phyloP scores from a whole-genome alignment of 2,888 invertebrate species.

The Leptinotarsa juncta region DNA sequence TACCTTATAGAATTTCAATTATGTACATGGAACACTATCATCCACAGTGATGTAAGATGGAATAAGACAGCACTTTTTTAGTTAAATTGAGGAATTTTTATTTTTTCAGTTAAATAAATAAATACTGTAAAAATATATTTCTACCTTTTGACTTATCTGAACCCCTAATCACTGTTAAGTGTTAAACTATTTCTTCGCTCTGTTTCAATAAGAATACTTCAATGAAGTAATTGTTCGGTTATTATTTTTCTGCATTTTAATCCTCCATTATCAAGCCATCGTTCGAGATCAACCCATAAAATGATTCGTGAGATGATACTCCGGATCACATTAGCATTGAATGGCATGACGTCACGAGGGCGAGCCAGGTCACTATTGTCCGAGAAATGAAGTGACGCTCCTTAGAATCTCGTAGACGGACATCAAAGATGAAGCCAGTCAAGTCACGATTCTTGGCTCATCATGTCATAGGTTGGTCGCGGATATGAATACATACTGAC shows the following conservation, averaged over 20 bases:
- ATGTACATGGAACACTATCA: too few relatives aligned
- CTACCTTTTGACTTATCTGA: too few relatives aligned
- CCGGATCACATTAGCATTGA: constrained; percentile 64
- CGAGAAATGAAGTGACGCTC: constrained; percentile 55
- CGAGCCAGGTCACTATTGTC: constrained; percentile 65
- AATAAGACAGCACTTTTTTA: too few relatives aligned
- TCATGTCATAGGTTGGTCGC: constrained; percentile 32
- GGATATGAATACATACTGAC: constrained; percentile 17
- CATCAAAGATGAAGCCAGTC: constrained; percentile 34
- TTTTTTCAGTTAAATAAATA: too few relatives aligned
- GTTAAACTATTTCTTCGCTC: too few relatives aligned
- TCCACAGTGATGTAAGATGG: too few relatives aligned
- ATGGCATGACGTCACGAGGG: constrained; percentile 64
- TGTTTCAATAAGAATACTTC: too few relatives aligned
- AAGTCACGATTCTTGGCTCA: constrained; percentile 27
- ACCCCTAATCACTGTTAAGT: too few relatives aligned
- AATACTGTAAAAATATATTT: too few relatives aligned
- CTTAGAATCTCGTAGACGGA: constrained; percentile 44
- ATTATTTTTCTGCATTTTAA: background rate
- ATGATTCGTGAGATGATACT: constrained; percentile 41
- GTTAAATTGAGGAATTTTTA: too few relatives aligned
- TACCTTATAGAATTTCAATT: too few relatives aligned
- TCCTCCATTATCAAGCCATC: constrained; percentile 8
- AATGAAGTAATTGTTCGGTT: background rate
- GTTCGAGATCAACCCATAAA: constrained; percentile 31